Conservation (phyloP, 2,888 invertebrate genomes). For the Eupithecia inturbata region DNA sequence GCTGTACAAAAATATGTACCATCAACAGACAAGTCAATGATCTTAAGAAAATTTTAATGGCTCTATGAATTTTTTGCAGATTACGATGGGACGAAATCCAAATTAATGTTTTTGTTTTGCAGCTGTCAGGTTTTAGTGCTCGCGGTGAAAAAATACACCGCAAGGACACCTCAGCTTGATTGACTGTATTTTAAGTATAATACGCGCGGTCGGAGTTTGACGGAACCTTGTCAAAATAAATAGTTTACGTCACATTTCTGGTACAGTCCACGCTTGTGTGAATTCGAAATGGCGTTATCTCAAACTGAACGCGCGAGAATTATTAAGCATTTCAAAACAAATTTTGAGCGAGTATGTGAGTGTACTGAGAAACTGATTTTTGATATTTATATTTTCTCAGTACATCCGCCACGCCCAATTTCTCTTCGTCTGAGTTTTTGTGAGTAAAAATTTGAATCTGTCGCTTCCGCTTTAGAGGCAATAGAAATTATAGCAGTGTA, state of each 20-base stretch:
- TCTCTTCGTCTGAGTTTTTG: too few relatives aligned
- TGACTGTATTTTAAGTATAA: not conserved
- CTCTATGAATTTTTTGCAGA: not conserved
- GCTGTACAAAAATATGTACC: not conserved
- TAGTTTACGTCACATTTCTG: too few relatives aligned
- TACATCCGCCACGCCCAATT: too few relatives aligned
- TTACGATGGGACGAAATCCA: not conserved
- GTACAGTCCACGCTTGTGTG: too few relatives aligned
- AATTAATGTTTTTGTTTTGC: not conserved
- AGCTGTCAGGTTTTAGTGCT: not conserved
- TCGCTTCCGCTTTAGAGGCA: too few relatives aligned
- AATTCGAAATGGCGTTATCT: not conserved
- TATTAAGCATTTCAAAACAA: too few relatives aligned
- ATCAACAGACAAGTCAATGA: not conserved
- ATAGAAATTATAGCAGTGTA: too few relatives aligned
- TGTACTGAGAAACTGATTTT: too few relatives aligned
- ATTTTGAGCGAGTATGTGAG: too few relatives aligned
- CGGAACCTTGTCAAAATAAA: not conserved
- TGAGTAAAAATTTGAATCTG: too few relatives aligned
- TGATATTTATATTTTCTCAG: too few relatives aligned
- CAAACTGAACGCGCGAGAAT: not conserved
- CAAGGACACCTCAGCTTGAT: not conserved
- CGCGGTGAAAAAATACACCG: not conserved
- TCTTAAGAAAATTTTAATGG: not conserved
- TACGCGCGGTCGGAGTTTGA: too few relatives aligned